Evolutionary conservation across 1,140 invertebrate species (phyloP).

Genomic region (Thaumetopoea pityocampa): DNA sequence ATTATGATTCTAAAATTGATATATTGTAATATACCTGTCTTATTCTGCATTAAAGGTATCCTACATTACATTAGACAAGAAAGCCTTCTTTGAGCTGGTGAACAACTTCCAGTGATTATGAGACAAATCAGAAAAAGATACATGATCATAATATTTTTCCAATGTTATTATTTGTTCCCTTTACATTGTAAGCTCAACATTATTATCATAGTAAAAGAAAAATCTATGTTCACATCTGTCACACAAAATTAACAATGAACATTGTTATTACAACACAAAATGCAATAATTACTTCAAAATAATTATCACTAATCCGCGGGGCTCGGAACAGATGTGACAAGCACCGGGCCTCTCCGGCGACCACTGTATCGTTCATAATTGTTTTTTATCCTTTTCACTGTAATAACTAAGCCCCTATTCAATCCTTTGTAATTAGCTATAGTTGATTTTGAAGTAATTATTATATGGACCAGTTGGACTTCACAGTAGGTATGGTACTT

Average conservation of each 20-base stretch:
- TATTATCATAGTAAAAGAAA: conserved; percentile 1
- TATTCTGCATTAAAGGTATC: no score
- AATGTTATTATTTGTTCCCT: no score
- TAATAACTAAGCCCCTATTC: conserved; percentile 61
- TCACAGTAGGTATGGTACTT: conserved; percentile 32
- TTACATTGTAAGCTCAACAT: no score
- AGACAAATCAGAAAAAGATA: no score
- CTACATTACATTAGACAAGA: no score
- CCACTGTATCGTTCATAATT: conserved; percentile 72
- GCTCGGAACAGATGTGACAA: conserved; percentile 65
- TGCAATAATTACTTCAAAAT: conserved; percentile 70
- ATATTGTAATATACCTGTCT: no score
- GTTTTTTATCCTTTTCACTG: conserved; percentile 52
- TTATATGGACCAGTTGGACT: conserved; percentile 49
- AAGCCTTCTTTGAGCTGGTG: no score
- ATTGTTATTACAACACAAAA: conserved; percentile 33
- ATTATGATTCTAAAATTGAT: no score
- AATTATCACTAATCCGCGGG: conserved; percentile 69
- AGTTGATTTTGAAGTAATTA: conserved; percentile 64
- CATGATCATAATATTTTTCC: no score
- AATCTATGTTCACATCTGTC: conserved; percentile 27
- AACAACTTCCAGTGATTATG: no score
- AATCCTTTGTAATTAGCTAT: conserved; percentile 71
- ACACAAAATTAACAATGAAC: conserved; percentile 15
- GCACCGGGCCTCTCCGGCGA: conserved; percentile 62